These are phyloP conservation scores for Macaria notata DNA, from an alignment of 2,888 invertebrate genomes.

Conservation along the genomic window DNA sequence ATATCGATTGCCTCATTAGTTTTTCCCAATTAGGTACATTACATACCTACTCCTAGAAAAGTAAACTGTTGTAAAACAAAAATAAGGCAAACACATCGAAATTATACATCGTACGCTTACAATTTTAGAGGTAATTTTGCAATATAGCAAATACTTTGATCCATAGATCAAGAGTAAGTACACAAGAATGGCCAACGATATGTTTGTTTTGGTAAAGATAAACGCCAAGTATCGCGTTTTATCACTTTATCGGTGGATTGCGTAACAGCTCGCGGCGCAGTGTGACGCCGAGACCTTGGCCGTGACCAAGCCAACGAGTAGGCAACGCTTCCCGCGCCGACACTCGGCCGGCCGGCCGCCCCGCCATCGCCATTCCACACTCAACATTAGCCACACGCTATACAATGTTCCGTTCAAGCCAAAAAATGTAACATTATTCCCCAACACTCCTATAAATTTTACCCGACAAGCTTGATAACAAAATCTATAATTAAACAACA, in stretches of 20 bases:
- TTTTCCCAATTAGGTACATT: no score
- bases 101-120: no score
- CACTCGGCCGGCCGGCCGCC: slow-evolving; percentile 33
- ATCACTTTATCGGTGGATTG: slow-evolving; percentile 59
- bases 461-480: slow-evolving; percentile 11
- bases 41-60: no score
- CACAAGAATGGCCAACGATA: neutral
- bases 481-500: slow-evolving; percentile 17
- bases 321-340: slow-evolving; percentile 63
- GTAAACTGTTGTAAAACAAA: no score
- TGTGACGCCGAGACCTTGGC: slow-evolving; percentile 73
- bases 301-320: slow-evolving; percentile 69
- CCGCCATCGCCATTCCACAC: slow-evolving; percentile 34
- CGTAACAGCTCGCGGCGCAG: slow-evolving; percentile 61
- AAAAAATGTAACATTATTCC: slow-evolving; percentile 5
- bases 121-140: no score
- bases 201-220: slow-evolving; percentile 35
- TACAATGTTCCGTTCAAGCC: slow-evolving; percentile 37
- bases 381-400: slow-evolving; percentile 53
- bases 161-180: no score
- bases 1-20: no score
- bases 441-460: slow-evolving; percentile 6
- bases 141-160: no score
- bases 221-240: slow-evolving; percentile 50
- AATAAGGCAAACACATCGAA: no score